phyloP scores from a whole-genome alignment of 2,113 vertebrate species.

The Acanthisitta chloris region DNA sequence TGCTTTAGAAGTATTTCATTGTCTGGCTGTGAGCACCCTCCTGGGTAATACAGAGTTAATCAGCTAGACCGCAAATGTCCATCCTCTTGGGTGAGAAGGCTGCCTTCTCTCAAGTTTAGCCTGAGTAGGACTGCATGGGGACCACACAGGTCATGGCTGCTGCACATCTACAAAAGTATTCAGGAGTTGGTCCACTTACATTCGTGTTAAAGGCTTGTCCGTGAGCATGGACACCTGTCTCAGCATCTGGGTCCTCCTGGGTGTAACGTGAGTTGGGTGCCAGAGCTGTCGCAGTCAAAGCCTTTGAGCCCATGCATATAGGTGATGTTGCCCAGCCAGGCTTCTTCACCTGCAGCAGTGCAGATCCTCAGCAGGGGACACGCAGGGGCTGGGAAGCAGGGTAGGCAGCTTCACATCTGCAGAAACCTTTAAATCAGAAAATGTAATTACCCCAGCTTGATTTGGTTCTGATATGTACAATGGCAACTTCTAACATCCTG shows the following conservation, averaged over 20 bases:
- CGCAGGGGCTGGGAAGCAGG: neutral
- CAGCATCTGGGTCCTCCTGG: neutral
- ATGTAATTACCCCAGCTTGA: neutral
- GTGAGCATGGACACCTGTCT: neutral
- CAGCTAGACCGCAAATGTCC: neutral
- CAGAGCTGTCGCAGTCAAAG: neutral
- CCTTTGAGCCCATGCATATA: neutral
- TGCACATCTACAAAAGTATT: neutral
- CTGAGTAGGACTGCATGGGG: neutral
- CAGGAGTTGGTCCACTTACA: neutral
- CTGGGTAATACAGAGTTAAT: neutral
- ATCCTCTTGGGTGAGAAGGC: neutral
- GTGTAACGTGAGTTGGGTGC: neutral
- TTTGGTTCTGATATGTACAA: neutral
- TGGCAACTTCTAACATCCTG: conserved; percentile 26
- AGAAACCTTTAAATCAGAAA: neutral
- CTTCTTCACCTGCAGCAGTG: neutral
- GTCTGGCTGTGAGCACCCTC: neutral
- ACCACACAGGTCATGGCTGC: neutral
- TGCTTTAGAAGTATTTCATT: neutral
- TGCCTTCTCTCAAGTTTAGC: neutral
- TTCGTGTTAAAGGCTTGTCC: neutral
- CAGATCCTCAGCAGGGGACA: neutral
- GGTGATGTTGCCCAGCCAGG: neutral
- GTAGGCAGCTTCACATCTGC: neutral